A percentile compares a stretch with the other conserved stretches of the same genome.
phyloP scores from a whole-genome alignment of 2,888 invertebrate species.

The Oxystoma pomonae region DNA sequence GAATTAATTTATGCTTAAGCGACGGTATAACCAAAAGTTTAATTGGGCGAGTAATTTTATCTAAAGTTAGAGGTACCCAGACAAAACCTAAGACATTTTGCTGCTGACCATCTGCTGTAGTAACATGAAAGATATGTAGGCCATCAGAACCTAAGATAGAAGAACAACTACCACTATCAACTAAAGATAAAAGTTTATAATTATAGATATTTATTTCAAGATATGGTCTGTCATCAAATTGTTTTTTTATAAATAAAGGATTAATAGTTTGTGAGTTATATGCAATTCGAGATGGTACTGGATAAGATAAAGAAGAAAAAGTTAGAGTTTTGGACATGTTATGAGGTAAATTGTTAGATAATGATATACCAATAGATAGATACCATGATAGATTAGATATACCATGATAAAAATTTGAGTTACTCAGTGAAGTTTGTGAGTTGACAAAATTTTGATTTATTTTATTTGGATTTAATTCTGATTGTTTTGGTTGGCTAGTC shows the following conservation, averaged over 20 bases:
- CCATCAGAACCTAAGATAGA: conserved; percentile 10
- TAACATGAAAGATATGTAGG: conserved; percentile 2
- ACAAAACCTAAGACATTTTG: conserved; percentile 5
- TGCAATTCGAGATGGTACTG: no score
- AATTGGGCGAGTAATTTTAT: conserved; percentile 4
- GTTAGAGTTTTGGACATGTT: no score
- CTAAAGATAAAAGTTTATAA: conserved; percentile 2
- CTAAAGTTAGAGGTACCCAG: conserved; percentile 1
- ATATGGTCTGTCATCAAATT: conserved; percentile 8
- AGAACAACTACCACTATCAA: conserved; percentile 7
- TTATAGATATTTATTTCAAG: not conserved
- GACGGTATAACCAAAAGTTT: conserved; percentile 9
- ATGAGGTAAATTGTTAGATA: no score
- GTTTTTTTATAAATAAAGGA: conserved; percentile 8
- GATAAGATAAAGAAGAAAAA: no score
- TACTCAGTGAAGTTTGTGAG: not conserved
- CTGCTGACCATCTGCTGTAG: conserved; percentile 8
- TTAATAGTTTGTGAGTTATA: not conserved
- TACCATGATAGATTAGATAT: no score
- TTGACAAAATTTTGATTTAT: not conserved
- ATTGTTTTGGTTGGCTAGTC: not conserved
- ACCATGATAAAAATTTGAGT: no score
- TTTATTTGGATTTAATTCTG: not conserved
- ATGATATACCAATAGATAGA: no score
- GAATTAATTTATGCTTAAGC: conserved; percentile 2